These are phyloP conservation scores for sheep (Ovis aries) DNA, from an alignment of 2,113 vertebrate genomes.

Conservation along the genomic window DNA sequence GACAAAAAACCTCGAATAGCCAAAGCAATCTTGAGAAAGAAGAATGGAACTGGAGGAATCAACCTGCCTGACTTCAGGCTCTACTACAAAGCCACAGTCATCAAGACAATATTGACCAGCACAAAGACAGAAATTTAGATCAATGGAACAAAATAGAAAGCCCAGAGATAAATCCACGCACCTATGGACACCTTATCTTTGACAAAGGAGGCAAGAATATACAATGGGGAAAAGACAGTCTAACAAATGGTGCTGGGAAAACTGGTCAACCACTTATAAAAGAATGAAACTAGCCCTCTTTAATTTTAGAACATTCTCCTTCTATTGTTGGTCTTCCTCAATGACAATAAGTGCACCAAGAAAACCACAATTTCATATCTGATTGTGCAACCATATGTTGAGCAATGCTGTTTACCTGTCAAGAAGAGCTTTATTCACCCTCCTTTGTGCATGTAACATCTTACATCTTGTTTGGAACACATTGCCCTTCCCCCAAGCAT, in stretches of 20 bases:
- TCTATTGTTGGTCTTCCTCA: background rate
- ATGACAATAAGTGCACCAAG: background rate
- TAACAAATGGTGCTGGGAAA: background rate
- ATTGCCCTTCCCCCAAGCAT: background rate
- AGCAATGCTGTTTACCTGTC: accelerated
- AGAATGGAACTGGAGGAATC: background rate
- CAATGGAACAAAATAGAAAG: background rate
- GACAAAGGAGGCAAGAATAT: background rate
- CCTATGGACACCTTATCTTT: background rate
- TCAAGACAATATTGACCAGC: background rate
- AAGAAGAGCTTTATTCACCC: too few relatives aligned
- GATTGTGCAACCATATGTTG: background rate
- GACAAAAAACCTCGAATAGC: background rate
- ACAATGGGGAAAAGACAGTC: background rate
- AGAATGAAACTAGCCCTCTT: background rate
- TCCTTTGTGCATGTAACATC: accelerated
- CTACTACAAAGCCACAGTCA: background rate
- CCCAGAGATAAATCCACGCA: background rate
- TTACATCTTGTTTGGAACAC: background rate
- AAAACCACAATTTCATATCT: background rate
- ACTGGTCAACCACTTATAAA: background rate
- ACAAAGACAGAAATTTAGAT: background rate
- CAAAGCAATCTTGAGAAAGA: background rate
- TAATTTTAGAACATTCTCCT: background rate
- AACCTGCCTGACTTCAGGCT: background rate